Evolutionary conservation across 2,888 invertebrate species (phyloP).

Genomic region (Lagria hirta): DNA sequence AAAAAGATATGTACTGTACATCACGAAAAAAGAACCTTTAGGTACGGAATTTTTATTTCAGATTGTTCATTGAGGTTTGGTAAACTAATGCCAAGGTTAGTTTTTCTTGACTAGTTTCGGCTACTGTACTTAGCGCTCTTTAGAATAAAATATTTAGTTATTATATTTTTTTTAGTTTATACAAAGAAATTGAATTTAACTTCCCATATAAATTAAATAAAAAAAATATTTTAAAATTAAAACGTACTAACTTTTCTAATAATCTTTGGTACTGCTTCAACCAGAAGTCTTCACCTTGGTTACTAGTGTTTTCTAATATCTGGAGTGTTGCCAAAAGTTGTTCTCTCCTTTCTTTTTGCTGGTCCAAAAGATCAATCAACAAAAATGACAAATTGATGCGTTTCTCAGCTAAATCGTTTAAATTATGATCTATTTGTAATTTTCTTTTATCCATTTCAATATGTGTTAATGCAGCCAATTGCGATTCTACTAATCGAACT

Average conservation of each 20-base stretch:
- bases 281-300: conserved; percentile 67
- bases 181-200: no score
- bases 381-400: conserved; percentile 67
- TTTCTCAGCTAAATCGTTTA: conserved; percentile 69
- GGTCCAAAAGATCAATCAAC: conserved; percentile 67
- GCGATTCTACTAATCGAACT: conserved; percentile 70
- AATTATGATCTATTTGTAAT: conserved; percentile 66
- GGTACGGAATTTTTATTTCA: no score
- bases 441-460: conserved; percentile 73
- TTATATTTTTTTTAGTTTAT: no score
- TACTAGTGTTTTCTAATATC: conserved; percentile 68
- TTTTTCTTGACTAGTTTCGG: no score
- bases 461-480: conserved; percentile 69
- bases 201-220: no score
- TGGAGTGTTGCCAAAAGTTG: conserved; percentile 68
- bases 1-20: no score
- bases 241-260: conserved; percentile 60
- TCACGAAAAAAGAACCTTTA: no score
- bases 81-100: no score
- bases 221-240: no score
- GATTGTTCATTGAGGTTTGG: no score
- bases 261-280: conserved; percentile 80
- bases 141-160: no score
- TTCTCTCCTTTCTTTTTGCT: conserved; percentile 66
- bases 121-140: no score